A percentile compares a stretch with the other conserved stretches of the same genome.
phyloP scores from a whole-genome alignment of 2,797 vertebrate species.

The Fistularia commersonii region DNA sequence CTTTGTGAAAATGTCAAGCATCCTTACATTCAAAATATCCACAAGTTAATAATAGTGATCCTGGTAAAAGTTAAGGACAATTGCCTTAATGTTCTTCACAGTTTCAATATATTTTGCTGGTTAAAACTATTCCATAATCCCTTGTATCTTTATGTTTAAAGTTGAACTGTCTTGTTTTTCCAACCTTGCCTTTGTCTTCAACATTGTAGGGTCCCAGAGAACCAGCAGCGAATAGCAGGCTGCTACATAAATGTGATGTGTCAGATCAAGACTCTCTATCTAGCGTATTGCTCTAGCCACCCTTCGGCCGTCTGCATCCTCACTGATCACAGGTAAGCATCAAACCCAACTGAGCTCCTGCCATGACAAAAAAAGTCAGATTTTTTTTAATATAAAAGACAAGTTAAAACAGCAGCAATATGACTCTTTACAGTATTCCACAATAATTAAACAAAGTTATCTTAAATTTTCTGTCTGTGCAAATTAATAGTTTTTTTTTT shows the following conservation, averaged over 20 bases:
- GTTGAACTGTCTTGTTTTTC: not conserved
- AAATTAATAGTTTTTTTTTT: no score
- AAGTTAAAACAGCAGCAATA: no score
- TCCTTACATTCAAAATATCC: not conserved
- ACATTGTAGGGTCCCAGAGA: conserved; percentile 81
- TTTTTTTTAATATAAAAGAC: no score
- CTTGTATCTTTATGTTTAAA: not conserved
- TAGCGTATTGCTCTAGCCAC: conserved; percentile 93
- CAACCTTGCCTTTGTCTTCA: conserved; percentile 10
- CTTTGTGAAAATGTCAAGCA: not conserved
- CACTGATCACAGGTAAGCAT: conserved; percentile 89
- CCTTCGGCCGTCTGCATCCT: conserved; percentile 91
- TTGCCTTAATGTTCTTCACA: no score
- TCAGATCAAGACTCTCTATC: conserved; percentile 89
- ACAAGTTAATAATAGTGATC: not conserved
- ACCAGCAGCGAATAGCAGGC: conserved; percentile 88
- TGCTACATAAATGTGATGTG: conserved; percentile 88
- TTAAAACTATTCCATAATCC: not conserved
- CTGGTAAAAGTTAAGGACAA: not conserved
- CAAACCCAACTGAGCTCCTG: no score
- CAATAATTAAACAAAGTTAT: no score
- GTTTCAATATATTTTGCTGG: no score
- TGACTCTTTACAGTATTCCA: no score
- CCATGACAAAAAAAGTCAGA: no score
- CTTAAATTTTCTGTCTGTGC: no score